These are phyloP conservation scores for Pristionchus entomophagus DNA, from an alignment of 2,888 invertebrate species.

Conservation along the genomic window DNA sequence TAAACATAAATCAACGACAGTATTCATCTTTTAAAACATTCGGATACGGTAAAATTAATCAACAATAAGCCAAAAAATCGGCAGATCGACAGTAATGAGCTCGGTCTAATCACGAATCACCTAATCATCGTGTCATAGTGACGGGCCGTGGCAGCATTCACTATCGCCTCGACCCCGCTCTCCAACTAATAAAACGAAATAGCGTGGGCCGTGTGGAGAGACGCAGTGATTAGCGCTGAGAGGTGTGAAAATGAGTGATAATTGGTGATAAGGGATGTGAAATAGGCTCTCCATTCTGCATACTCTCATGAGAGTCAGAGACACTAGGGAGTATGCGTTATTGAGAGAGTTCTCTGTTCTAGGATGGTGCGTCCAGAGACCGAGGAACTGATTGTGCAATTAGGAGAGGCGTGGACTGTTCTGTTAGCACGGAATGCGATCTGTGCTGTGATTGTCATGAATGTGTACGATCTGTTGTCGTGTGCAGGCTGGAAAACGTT, in stretches of 20 bases:
- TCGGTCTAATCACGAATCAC: neutral
- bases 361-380: neutral
- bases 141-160: neutral
- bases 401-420: too few relatives aligned
- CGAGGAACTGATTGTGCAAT: neutral
- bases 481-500: too few relatives aligned
- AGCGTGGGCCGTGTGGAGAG: neutral
- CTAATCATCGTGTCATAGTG: slow-evolving; percentile 12
- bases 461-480: too few relatives aligned
- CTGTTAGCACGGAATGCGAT: too few relatives aligned
- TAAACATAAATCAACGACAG: too few relatives aligned
- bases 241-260: slow-evolving; percentile 41
- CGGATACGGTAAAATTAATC: neutral
- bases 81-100: neutral
- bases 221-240: neutral
- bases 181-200: neutral
- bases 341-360: neutral
- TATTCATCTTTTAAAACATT: too few relatives aligned
- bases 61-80: neutral
- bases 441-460: too few relatives aligned
- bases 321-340: neutral
- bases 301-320: neutral
- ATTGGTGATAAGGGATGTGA: slow-evolving; percentile 19
- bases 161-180: neutral
- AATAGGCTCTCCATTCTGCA: neutral